These are phyloP conservation scores for Lucifuga dentata DNA, from an alignment of 2,113 vertebrate species.

Conservation along the genomic window DNA sequence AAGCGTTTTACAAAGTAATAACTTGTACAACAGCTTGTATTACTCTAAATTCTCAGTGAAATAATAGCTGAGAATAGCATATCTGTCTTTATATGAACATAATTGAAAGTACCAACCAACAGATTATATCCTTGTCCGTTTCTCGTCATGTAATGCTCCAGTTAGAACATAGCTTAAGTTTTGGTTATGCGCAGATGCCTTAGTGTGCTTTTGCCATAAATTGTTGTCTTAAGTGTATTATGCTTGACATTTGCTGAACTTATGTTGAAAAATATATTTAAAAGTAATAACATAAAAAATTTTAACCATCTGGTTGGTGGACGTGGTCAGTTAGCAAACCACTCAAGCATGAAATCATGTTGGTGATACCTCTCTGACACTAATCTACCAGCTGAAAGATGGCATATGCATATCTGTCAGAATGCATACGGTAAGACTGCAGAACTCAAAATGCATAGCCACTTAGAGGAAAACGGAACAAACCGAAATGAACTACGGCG, in stretches of 20 bases:
- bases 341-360: constrained; percentile 76
- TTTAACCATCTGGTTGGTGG: constrained; percentile 3
- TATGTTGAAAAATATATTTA: too few species aligned
- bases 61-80: background rate
- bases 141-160: too few species aligned
- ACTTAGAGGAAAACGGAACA: constrained; percentile 61
- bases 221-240: too few species aligned
- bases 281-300: too few species aligned
- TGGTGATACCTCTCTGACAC: constrained; percentile 57
- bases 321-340: constrained; percentile 69
- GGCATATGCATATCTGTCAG: constrained; percentile 76
- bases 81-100: background rate
- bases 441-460: constrained; percentile 80
- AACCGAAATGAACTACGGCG: constrained; percentile 56
- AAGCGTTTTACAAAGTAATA: constrained; percentile 6
- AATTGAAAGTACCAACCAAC: too few species aligned
- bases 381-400: constrained; percentile 51
- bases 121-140: too few species aligned
- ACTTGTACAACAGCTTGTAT: background rate
- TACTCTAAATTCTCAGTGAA: background rate
- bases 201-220: too few species aligned
- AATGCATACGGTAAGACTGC: constrained; percentile 82
- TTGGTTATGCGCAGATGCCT: too few species aligned
- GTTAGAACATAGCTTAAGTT: too few species aligned
- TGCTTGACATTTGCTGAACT: too few species aligned